phyloP scores from a whole-genome alignment of 2,113 vertebrate species.

The Malurus cyaneus region DNA sequence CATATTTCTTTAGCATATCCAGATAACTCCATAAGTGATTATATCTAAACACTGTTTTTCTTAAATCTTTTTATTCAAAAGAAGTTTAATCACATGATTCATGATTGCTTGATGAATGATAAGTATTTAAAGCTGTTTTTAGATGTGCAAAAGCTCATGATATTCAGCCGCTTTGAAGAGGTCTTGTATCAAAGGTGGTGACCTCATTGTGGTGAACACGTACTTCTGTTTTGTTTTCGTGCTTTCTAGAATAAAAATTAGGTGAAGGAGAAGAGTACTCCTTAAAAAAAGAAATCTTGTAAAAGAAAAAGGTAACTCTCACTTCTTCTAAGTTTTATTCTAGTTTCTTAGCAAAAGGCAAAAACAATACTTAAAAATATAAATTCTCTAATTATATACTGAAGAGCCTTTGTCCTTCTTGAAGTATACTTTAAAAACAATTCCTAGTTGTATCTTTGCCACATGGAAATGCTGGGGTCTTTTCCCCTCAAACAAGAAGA shows the following conservation, averaged over 20 bases:
- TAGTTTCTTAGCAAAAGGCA: neutral
- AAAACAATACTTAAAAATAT: neutral
- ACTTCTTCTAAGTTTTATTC: neutral
- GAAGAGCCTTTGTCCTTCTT: neutral
- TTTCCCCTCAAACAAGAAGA: neutral
- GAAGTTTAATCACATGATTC: neutral
- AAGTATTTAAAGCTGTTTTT: neutral
- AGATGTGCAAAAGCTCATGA: neutral
- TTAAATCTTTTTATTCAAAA: neutral
- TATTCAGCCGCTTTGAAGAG: neutral
- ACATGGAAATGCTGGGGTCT: neutral
- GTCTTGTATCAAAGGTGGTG: neutral
- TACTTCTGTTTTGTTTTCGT: neutral
- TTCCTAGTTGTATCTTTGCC: neutral
- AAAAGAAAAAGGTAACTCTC: neutral
- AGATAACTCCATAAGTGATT: neutral
- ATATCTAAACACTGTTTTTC: neutral
- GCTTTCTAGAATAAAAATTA: neutral
- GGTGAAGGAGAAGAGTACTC: neutral
- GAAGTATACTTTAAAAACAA: neutral
- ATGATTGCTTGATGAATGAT: neutral
- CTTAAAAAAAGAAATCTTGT: neutral
- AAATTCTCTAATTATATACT: neutral
- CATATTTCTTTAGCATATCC: slow-evolving; percentile 19
- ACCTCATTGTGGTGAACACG: neutral